Conservation (phyloP, 2,888 invertebrate species). For the Leptopilina syphax region DNA sequence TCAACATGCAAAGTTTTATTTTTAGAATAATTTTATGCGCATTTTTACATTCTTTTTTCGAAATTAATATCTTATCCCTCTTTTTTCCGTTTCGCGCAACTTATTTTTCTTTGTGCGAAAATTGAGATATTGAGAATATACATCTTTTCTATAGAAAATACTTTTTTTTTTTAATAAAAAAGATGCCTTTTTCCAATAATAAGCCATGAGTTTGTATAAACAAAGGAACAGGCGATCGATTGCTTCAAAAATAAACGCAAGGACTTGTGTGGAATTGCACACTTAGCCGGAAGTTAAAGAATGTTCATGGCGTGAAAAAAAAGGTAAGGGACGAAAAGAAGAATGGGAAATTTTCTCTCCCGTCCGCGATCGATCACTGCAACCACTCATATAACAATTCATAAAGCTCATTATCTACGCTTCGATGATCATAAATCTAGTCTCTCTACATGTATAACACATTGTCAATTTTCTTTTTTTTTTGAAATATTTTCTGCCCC, state of each 20-base stretch:
- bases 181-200: background rate
- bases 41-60: background rate
- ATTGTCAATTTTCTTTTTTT: too few relatives aligned
- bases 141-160: too few relatives aligned
- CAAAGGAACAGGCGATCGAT: slow-evolving; percentile 9
- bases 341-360: slow-evolving; percentile 10
- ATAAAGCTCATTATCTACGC: slow-evolving; percentile 13
- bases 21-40: background rate
- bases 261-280: slow-evolving; percentile 25
- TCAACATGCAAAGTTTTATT: background rate
- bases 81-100: too few relatives aligned
- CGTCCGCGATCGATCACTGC: slow-evolving; percentile 7
- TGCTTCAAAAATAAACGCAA: slow-evolving; percentile 19
- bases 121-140: too few relatives aligned
- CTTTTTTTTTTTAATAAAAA: background rate
- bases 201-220: background rate
- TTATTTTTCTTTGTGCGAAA: too few relatives aligned
- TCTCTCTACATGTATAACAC: too few relatives aligned
- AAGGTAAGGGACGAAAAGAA: background rate
- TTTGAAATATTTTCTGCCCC: too few relatives aligned
- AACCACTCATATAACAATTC: slow-evolving; percentile 23
- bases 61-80: background rate
- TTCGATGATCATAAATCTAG: slow-evolving; percentile 1
- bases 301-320: slow-evolving; percentile 16
- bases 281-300: slow-evolving; percentile 20